These are phyloP conservation scores for Apis mellifera DNA, from an alignment of 1,140 invertebrate species.

Conservation along the genomic window Amel_HAv3.1 CM009945.2:3251501-3252000, in stretches of 20 bases:
- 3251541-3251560: constrained; percentile 42
- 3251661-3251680: constrained; percentile 64
- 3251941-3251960: too few species aligned
- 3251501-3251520: constrained; percentile 28
- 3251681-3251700: constrained; percentile 37
- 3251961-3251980: too few species aligned
- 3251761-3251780: constrained; percentile 7
- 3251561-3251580: not conserved
- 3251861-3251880: too few species aligned
- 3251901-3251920: too few species aligned
- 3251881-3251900: too few species aligned
- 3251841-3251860: too few species aligned
- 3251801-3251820: constrained; percentile 43
- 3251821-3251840: too few species aligned
- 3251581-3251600: constrained; percentile 24
- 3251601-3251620: constrained; percentile 50
- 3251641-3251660: constrained; percentile 30
- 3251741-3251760: constrained; percentile 22
- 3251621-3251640: constrained; percentile 32
- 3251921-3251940: too few species aligned
- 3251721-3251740: constrained; percentile 8
- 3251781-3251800: constrained; percentile 33
- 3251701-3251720: not conserved
- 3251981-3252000: too few species aligned
- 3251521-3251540: constrained; percentile 48